Conservation (phyloP, 2,888 invertebrate genomes). For the Cantharis rustica region DNA sequence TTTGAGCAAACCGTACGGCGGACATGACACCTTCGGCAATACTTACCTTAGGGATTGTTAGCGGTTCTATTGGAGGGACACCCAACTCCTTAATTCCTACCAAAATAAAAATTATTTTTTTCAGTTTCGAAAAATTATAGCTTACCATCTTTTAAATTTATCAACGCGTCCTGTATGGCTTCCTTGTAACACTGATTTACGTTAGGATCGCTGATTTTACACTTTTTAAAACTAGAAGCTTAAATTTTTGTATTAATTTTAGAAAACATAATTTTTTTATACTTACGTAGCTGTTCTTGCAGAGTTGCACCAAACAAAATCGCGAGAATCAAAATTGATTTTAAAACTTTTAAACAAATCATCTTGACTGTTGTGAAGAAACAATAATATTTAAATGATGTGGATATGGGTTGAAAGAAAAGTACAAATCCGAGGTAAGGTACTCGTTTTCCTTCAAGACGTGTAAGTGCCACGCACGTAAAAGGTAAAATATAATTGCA, state of each 20-base stretch:
- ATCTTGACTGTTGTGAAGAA: neutral
- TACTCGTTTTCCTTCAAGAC: neutral
- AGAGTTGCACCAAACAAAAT: neutral
- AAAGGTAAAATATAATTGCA: too few relatives aligned
- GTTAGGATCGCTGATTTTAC: constrained; percentile 60
- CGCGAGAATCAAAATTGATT: neutral
- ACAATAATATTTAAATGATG: neutral
- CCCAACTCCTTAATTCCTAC: neutral
- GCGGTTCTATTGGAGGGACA: neutral
- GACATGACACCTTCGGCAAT: neutral
- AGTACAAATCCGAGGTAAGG: neutral
- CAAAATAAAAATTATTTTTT: neutral
- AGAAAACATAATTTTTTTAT: neutral
- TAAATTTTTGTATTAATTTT: neutral
- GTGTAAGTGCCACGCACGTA: neutral
- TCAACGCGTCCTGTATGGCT: constrained; percentile 63
- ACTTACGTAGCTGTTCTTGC: neutral
- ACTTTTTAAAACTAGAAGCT: constrained; percentile 58
- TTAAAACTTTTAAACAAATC: neutral
- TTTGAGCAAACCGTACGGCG: neutral
- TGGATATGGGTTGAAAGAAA: too few relatives aligned
- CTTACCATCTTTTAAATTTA: constrained; percentile 56
- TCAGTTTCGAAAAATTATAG: neutral
- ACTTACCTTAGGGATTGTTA: neutral
- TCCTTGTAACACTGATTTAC: constrained; percentile 63